Evolutionary conservation across 2,797 vertebrate genomes (phyloP), one percentile per base, ranked within the genome.

Genomic region (Cyclura pinguis): DNA sequence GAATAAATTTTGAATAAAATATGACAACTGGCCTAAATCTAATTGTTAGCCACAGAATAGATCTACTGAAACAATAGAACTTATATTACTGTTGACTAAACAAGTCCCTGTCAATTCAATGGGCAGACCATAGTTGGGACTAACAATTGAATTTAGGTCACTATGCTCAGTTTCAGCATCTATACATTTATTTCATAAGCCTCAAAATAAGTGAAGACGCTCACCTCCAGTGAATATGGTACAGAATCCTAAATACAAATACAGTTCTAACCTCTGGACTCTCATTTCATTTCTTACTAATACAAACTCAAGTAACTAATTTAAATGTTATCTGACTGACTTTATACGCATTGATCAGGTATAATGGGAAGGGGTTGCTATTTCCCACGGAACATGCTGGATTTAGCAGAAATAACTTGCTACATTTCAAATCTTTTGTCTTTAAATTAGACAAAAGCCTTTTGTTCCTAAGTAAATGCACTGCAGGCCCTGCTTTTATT

Each of bases 101-200:
- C 24, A 1, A 8, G 27, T 29, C 29, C 6, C 24, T 3, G 8
- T 67, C 6, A 29, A 13, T 67, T 67, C 64, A 67, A 29, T 67
- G 62, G 62, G 27, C 9, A 29, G 6, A 67, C 2, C 24, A 3
- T 29, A 29, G 22, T 67, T 29, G 64, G 1, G 24, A 67, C 64
- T 67, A 67, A 67, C 64, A 67, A 27, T 3, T 67, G 64, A 67
- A 67, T 80, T 1, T 74, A 78, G 62, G 20, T 1, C 50, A 0
- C 0, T 14, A 81, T 72, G 83, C 55, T 77, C 52, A 4, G 0
- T 78, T 82, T 38, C 27, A n/a, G 1, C 42, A 78, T 62, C 88
- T 91, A 22, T 77, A n/a, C 35, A 80, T 77, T 67, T 89, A 86
- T 92, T 93, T 94, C 59, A 47, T 87, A 52, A 29, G 0, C 87